Percentiles rank a stretch among this genome's conserved stretches.
phyloP scores from a whole-genome alignment of 1,140 invertebrate species.

The Leptinotarsa defecta region DNA sequence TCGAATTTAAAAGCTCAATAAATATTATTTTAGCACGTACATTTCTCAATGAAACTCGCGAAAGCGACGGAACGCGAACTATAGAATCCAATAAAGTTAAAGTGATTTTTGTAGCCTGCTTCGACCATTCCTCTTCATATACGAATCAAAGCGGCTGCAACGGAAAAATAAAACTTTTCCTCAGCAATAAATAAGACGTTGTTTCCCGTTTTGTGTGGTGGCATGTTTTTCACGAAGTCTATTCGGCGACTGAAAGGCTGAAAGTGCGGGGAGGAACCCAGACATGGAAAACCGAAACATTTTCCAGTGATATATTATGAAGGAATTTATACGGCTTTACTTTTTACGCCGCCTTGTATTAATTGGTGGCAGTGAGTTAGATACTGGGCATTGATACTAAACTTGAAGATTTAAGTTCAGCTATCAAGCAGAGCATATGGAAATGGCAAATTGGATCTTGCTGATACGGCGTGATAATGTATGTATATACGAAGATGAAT shows the following conservation, averaged over 20 bases:
- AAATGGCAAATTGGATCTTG: too few species aligned
- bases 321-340: not conserved
- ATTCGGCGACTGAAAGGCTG: not conserved
- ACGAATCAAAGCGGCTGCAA: not conserved
- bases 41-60: too few species aligned
- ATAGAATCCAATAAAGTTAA: constrained; percentile 4
- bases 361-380: not conserved
- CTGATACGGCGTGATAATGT: too few species aligned
- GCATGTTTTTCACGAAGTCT: not conserved
- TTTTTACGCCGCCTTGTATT: not conserved
- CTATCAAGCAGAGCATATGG: too few species aligned
- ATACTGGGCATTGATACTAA: not conserved
- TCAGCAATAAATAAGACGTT: constrained; percentile 20
- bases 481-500: too few species aligned
- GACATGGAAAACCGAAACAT: constrained; percentile 10
- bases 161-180: constrained; percentile 11
- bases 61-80: too few species aligned
- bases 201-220: constrained; percentile 21
- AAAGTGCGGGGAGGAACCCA: constrained; percentile 8
- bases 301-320: not conserved
- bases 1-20: too few species aligned
- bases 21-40: too few species aligned
- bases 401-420: too few species aligned
- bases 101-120: not conserved
- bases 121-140: constrained; percentile 5